A percentile compares a stretch with the other conserved stretches of the same genome.
Evolutionary conservation across 1,140 invertebrate species (phyloP).

Genomic region (Chymomyza costata): DNA sequence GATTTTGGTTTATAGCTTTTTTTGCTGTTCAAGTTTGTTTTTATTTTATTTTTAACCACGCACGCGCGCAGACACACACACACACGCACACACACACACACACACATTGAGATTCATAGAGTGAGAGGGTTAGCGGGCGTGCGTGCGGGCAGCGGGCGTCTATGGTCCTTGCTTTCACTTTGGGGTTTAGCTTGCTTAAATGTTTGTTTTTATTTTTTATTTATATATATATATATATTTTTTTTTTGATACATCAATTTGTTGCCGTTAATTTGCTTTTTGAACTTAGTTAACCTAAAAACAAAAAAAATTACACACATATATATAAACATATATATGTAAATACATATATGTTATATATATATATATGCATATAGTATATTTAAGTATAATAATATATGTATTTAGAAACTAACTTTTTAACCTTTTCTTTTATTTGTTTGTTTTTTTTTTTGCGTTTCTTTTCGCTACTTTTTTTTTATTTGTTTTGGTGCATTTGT

Average conservation of each 20-base stretch:
- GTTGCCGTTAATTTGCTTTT: constrained; percentile 15
- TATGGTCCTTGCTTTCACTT: constrained; percentile 41
- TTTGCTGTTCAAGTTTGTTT: background rate
- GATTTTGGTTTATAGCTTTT: constrained; percentile 15
- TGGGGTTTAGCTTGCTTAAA: constrained; percentile 24
- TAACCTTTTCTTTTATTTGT: constrained; percentile 50
- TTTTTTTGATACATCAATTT: too few relatives aligned
- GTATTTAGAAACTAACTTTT: constrained; percentile 67
- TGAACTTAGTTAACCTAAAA: constrained; percentile 56
- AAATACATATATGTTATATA: constrained; percentile 42
- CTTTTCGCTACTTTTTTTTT: constrained; percentile 37
- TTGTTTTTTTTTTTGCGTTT: constrained; percentile 40
- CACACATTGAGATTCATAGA: background rate
- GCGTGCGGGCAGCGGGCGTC: constrained; percentile 1
- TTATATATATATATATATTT: constrained; percentile 8
- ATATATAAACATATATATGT: constrained; percentile 34
- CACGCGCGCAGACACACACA: constrained; percentile 10
- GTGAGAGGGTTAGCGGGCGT: too few relatives aligned
- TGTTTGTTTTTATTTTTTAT: constrained; percentile 14
- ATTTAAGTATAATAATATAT: constrained; percentile 46
- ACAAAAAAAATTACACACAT: constrained; percentile 28
- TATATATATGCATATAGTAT: too few relatives aligned
- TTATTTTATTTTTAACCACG: background rate
- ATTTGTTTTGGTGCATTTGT: too few relatives aligned
- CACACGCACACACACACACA: background rate